These are phyloP conservation scores for Emydura subglobosa DNA, from an alignment of 2,113 vertebrate genomes.

Conservation along the genomic window DNA sequence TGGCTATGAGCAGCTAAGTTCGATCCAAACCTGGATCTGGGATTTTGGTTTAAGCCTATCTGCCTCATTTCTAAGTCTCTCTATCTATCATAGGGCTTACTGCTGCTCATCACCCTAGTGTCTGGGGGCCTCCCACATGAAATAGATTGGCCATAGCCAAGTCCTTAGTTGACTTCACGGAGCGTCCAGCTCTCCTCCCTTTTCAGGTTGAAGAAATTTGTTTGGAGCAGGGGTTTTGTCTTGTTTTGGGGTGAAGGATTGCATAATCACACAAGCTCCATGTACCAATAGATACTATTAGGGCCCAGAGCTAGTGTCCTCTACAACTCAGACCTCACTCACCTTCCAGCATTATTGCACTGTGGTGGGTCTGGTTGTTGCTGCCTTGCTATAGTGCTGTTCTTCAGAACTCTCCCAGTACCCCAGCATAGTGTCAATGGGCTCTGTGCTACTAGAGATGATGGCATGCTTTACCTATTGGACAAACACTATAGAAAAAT, in stretches of 20 bases:
- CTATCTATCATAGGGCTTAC: neutral
- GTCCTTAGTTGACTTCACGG: neutral
- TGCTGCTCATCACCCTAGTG: neutral
- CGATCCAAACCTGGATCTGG: neutral
- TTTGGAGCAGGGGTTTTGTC: neutral
- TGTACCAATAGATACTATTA: neutral
- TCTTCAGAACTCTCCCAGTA: neutral
- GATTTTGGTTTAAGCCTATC: neutral
- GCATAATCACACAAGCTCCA: neutral
- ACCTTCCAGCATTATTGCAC: accelerated
- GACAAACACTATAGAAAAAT: neutral
- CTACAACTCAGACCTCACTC: accelerated
- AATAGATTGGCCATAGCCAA: accelerated
- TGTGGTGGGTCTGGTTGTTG: neutral
- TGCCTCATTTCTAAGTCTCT: neutral
- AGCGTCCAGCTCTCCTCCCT: neutral
- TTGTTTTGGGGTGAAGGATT: neutral
- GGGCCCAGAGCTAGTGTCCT: neutral
- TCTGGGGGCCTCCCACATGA: neutral
- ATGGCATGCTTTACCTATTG: accelerated
- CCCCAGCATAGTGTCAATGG: neutral
- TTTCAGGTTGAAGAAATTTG: neutral
- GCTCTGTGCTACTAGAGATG: neutral
- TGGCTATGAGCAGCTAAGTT: neutral
- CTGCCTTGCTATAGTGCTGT: accelerated